Base-by-base conservation (phyloP, 2,113 vertebrate species). In the Phasianus colchicus region DNA sequence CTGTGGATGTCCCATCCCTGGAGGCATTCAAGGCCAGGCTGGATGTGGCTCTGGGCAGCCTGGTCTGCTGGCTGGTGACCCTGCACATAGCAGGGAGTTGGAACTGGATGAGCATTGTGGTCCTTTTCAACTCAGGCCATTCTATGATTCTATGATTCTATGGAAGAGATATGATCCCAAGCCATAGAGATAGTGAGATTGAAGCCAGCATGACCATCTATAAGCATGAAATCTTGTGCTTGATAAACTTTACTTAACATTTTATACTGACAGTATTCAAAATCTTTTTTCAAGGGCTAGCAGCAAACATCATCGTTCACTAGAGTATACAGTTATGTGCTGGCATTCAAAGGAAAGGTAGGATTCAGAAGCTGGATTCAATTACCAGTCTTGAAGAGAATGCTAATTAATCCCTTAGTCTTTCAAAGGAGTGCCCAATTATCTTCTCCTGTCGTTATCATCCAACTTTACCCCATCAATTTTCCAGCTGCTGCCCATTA, bases 231-330 rank as follows among this genome's bases (percentile, higher is more conserved):
- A 36, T 86, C 8, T 38, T 36, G 17, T 66, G 43, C 30, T 76
- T 73, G 14, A 50, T 52, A 78, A 88, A 7, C 25, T 83, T 73
- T 10, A 18, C 22, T n/a, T 36, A 77, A 43, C 13, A 36, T 80
- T 88, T 81, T 36, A 38, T 55, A 48, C 27, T 38, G 27, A 79
- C 13, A 42, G 38, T 27, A 67, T 45, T 73, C 67, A 29, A 73
- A 73, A 86, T 25, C 4, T 47, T 6, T 54, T 88, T 79, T 83
- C 34, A 82, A 86, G 84, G 25, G 70, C 25, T 74, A 73, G 36
- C 0, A 0, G 13, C 19, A 74, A 78, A 60, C 5, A 34, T 34
- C 16, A 11, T 17, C 32, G 10, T 42, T 57, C 21, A 17, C 38
- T 40, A 8, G 9, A 70, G 22, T 69, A 88, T 40, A 45, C 21